Conservation (phyloP, 2,888 invertebrate genomes). For the Leucoptera coffeella region DNA sequence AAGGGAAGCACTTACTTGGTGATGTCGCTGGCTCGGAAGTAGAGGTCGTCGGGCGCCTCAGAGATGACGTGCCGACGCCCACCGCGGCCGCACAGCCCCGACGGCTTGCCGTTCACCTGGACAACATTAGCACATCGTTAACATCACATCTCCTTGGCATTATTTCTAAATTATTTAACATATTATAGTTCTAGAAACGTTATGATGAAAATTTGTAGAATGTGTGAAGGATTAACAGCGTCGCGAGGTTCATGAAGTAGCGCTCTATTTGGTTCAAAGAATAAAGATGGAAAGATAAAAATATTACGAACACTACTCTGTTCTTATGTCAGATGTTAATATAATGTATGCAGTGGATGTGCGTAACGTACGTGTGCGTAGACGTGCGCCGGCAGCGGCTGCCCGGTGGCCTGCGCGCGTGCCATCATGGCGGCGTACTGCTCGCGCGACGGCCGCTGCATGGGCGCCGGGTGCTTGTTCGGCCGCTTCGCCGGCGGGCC, state of each 20-base stretch:
- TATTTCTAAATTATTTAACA: no score
- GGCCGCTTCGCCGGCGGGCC: constrained; percentile 75
- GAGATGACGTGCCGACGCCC: constrained; percentile 90
- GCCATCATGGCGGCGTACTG: constrained; percentile 69
- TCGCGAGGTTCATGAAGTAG: background rate
- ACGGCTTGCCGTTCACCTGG: constrained; percentile 77
- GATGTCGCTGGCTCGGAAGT: constrained; percentile 85
- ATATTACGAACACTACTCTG: no score
- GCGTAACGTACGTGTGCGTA: constrained; percentile 57
- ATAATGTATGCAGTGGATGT: no score
- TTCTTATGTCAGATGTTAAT: no score
- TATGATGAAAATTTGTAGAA: no score
- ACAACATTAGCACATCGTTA: constrained; percentile 6
- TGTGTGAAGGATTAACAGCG: no score
- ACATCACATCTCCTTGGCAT: background rate
- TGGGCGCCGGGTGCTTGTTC: constrained; percentile 68
- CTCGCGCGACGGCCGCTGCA: constrained; percentile 63
- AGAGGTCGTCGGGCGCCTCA: constrained; percentile 95
- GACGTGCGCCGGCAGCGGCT: constrained; percentile 63
- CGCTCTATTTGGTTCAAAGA: background rate
- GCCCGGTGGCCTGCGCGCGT: constrained; percentile 59
- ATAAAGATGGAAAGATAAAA: background rate
- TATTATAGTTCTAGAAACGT: no score
- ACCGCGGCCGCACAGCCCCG: constrained; percentile 72
- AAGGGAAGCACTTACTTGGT: constrained; percentile 67